Base-by-base conservation (phyloP, 2,797 vertebrate genomes). In the Sciurus carolinensis region DNA sequence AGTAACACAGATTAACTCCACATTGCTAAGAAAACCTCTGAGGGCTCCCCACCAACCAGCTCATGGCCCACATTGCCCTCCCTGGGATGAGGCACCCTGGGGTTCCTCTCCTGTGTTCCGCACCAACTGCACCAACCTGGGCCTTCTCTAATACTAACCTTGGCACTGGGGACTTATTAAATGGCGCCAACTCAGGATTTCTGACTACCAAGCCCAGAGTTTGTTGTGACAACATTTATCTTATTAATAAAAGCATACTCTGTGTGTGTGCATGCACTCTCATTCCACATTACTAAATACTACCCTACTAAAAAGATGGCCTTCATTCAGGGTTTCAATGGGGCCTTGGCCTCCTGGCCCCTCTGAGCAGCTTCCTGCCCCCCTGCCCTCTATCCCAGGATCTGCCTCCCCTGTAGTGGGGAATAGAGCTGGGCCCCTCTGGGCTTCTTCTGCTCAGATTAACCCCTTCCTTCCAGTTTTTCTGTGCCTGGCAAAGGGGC, bases 111-210 rank as follows among this genome's bases (percentile, higher is more conserved):
- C 10, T 20, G 64, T 72, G 75, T 89, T 28, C n/a, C 84, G 52
- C 86, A 83, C 30, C 67, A 72, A 42, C n/a, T 73, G 52, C 86
- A 83, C 30, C 67, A 72, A 42, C 52, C 18, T 11, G 75, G 57
- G 87, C 80, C 73, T 76, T 66, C 52, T 36, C 36, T 71, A 75
- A 64, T 28, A 42, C 50, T 30, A 54, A 7, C 83, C 52, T 1
- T 1, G 73, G 86, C 85, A 0, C 95, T 86, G 92, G 96, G 97
- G 93, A 81, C 95, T 95, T 93, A 75, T 96, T 93, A 96, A 87
- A 67, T 44, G 33, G 62, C 30, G 26, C 69, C 33, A n/a, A 47
- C 64, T 69, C 47, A 24, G 77, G 73, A 93, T 73, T 95, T 95
- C 80, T 57, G 79, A 77, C 72, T 84, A 52, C 79, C 42, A 50